phyloP scores from a whole-genome alignment of 1,140 invertebrate genomes.

The Rhagoletis pomonella region DNA sequence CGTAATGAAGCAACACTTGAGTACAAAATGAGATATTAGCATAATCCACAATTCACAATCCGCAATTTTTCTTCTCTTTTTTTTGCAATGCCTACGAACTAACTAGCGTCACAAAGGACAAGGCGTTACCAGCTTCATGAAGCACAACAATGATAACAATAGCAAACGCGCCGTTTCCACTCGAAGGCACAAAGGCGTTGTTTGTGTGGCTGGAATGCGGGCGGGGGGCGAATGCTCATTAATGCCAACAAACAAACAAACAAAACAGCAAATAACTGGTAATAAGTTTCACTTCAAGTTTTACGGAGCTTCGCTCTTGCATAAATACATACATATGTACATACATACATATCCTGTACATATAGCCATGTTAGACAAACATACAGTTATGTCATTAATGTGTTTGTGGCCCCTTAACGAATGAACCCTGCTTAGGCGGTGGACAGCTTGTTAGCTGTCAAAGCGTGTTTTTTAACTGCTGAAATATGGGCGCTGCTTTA shows the following conservation, averaged over 20 bases:
- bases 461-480: conserved; percentile 51
- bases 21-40: conserved; percentile 54
- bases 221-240: not conserved
- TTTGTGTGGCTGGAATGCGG: not conserved
- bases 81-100: not conserved
- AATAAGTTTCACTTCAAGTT: conserved; percentile 53
- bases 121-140: not conserved
- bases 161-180: not conserved
- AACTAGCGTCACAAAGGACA: not conserved
- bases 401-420: not conserved
- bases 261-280: conserved; percentile 40
- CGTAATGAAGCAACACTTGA: conserved; percentile 51
- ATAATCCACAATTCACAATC: conserved; percentile 45
- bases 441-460: conserved; percentile 16
- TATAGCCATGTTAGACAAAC: too few relatives aligned
- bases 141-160: not conserved
- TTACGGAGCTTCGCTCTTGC: not conserved
- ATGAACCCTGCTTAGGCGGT: not conserved
- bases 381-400: not conserved
- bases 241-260: conserved; percentile 29
- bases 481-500: conserved; percentile 26
- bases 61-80: not conserved
- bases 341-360: not conserved
- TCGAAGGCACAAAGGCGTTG: not conserved
- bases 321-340: not conserved